Conservation (phyloP, 2,113 vertebrate species). For the Colinus virginianus region DNA sequence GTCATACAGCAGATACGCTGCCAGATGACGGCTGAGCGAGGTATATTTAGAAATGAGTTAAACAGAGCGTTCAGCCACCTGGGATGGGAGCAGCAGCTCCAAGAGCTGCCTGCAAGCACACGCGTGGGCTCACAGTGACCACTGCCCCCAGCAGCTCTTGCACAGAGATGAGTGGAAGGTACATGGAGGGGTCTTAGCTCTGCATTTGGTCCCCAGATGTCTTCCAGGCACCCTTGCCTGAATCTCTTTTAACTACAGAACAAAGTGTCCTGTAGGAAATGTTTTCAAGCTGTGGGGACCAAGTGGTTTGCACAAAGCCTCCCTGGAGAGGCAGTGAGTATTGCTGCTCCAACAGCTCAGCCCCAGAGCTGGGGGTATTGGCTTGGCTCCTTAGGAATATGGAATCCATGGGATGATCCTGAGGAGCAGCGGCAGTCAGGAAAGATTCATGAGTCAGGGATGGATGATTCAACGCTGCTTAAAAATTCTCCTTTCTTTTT, state of each 20-base stretch:
- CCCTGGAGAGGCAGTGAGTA: fast-evolving
- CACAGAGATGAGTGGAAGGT: background rate
- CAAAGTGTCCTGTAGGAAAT: background rate
- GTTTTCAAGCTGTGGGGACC: background rate
- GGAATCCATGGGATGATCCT: background rate
- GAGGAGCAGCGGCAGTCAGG: background rate
- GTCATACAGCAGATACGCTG: background rate
- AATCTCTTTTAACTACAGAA: background rate
- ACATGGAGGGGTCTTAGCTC: background rate
- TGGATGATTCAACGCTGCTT: fast-evolving
- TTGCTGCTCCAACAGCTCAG: background rate
- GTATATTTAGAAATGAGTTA: constrained; percentile 48
- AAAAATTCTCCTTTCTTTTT: background rate
- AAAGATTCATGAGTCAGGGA: background rate
- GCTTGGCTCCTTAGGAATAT: background rate
- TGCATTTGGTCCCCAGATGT: background rate
- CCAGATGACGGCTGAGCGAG: background rate
- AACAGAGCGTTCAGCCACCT: background rate
- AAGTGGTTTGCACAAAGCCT: background rate
- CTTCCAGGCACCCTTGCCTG: fast-evolving
- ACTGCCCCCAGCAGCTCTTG: fast-evolving
- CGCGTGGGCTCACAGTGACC: background rate
- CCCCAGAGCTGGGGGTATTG: background rate
- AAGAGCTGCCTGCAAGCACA: background rate
- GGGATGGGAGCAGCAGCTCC: background rate